Conservation (phyloP, 2,888 invertebrate species). For the Drosophila planitibia region DNA sequence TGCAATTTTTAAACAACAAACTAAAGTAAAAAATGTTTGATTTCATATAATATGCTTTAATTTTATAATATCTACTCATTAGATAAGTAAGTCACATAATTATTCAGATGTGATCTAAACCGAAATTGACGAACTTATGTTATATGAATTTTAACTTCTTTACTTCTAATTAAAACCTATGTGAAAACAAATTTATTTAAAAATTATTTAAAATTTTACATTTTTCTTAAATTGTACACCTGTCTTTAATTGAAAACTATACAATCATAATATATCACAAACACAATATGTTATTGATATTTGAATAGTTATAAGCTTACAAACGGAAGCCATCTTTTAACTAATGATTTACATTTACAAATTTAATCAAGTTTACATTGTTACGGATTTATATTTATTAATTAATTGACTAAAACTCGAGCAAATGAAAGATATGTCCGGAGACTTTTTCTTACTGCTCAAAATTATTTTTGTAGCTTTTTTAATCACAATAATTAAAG, state of each 20-base stretch:
- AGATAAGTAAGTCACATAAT: not conserved
- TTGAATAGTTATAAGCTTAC: not conserved
- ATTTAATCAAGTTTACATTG: not conserved
- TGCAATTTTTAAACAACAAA: not conserved
- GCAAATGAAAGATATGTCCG: not conserved
- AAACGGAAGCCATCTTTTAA: not conserved
- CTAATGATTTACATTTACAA: too few species aligned
- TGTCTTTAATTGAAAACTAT: not conserved
- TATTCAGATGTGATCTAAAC: not conserved
- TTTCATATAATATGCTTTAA: not conserved
- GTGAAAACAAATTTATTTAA: not conserved
- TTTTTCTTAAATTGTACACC: not conserved
- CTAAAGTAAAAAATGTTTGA: too few species aligned
- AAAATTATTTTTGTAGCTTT: not conserved
- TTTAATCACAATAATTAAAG: not conserved
- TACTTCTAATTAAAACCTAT: not conserved
- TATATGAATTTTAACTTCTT: not conserved
- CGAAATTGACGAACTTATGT: fast-evolving
- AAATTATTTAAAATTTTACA: not conserved
- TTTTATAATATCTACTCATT: not conserved
- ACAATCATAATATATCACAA: too few species aligned
- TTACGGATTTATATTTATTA: not conserved
- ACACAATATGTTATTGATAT: not conserved
- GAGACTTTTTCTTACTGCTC: not conserved
- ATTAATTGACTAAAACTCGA: not conserved